Percentiles rank a stretch among this genome's conserved stretches.
Conservation (phyloP, 2,888 invertebrate species). For the Ormyrus nitidulus region DNA sequence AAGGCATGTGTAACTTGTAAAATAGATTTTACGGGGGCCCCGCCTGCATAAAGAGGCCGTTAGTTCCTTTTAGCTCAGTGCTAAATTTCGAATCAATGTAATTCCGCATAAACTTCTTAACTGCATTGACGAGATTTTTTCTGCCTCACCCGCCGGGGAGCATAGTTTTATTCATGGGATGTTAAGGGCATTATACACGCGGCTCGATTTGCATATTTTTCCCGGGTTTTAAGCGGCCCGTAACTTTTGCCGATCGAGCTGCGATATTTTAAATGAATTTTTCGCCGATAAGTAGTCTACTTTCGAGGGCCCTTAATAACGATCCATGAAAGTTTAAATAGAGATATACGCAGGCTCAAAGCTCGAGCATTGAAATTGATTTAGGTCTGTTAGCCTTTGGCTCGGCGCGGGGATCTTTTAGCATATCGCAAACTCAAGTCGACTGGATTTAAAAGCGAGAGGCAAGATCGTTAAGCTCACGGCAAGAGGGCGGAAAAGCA, state of each 20-base stretch:
- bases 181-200: constrained; percentile 21
- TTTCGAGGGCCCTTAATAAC: constrained; percentile 46
- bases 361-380: constrained; percentile 53
- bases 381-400: constrained; percentile 50
- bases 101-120: constrained; percentile 52
- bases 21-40: constrained; percentile 53
- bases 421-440: constrained; percentile 54
- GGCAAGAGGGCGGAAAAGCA: constrained; percentile 51
- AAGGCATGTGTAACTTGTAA: constrained; percentile 50
- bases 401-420: constrained; percentile 17
- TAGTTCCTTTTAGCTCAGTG: constrained; percentile 30
- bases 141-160: background rate
- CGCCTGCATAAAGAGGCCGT: constrained; percentile 44
- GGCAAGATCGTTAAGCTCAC: constrained; percentile 50
- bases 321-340: constrained; percentile 51
- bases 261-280: constrained; percentile 1
- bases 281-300: constrained; percentile 40
- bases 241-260: background rate
- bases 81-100: constrained; percentile 55
- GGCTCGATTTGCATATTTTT: constrained; percentile 26
- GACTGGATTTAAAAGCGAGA: constrained; percentile 55
- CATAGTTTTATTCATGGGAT: constrained; percentile 39
- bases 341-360: constrained; percentile 45
- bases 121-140: constrained; percentile 45
- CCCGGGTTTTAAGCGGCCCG: background rate